Percentiles rank a stretch among this genome's conserved stretches.
Evolutionary conservation across 2,113 vertebrate species (phyloP).

Genomic region (Propithecus coquereli): DNA sequence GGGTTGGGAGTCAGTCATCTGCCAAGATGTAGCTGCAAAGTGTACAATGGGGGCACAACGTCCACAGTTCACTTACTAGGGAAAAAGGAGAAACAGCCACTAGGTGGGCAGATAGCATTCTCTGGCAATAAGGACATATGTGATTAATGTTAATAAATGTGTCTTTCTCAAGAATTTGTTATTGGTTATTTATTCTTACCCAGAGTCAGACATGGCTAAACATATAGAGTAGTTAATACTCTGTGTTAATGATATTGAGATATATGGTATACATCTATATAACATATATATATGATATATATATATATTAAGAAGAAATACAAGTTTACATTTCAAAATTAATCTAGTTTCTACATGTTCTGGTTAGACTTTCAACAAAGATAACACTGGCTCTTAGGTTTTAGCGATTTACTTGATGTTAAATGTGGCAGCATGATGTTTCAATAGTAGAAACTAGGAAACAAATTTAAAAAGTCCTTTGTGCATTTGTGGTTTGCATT

Average conservation of each 20-base stretch:
- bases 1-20: neutral
- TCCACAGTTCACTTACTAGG: neutral
- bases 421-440: constrained; percentile 32
- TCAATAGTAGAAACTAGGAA: constrained; percentile 21
- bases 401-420: neutral
- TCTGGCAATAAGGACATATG: neutral
- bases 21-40: no score
- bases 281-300: neutral
- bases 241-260: neutral
- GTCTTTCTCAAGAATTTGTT: neutral
- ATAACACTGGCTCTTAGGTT: neutral
- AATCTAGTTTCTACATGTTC: neutral
- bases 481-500: constrained; percentile 30
- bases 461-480: constrained; percentile 44
- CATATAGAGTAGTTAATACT: neutral
- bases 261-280: neutral
- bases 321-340: neutral
- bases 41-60: neutral
- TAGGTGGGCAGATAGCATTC: neutral
- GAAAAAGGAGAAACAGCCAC: neutral
- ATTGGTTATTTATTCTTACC: neutral
- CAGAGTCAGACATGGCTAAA: neutral
- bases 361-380: constrained; percentile 11
- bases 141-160: neutral
- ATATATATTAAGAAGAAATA: neutral